Percentiles rank a stretch among this genome's conserved stretches.
phyloP scores from a whole-genome alignment of 2,113 vertebrate genomes.

The Calyptommatus sinebrachiatus region DNA sequence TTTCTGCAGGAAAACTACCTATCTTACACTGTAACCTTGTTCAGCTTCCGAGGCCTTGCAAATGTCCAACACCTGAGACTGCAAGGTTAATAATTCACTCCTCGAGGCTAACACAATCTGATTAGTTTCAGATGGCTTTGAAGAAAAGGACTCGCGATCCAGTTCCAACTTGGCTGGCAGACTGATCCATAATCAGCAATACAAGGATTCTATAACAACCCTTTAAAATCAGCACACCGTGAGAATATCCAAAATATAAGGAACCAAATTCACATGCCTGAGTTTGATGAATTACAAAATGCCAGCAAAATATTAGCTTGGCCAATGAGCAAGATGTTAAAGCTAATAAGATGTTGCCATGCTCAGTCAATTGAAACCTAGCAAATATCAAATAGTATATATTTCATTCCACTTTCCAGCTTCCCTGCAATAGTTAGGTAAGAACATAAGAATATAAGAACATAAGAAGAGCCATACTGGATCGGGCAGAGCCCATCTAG shows the following conservation, averaged over 20 bases:
- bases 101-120: not conserved
- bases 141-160: accelerated
- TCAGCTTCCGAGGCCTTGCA: not conserved
- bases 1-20: not conserved
- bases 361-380: too few relatives aligned
- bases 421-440: too few relatives aligned
- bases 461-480: too few relatives aligned
- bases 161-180: not conserved
- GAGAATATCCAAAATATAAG: not conserved
- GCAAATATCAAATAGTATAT: too few relatives aligned
- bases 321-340: too few relatives aligned
- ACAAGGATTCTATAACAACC: not conserved
- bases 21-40: not conserved
- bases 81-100: conserved; percentile 13
- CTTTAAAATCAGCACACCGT: not conserved
- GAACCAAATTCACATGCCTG: not conserved
- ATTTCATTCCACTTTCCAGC: too few relatives aligned
- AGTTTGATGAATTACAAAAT: not conserved
- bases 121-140: conserved; percentile 20
- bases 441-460: too few relatives aligned
- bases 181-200: not conserved
- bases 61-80: not conserved
- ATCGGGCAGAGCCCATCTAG: too few relatives aligned
- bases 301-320: not conserved
- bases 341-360: too few relatives aligned